phyloP scores from a whole-genome alignment of 2,113 vertebrate genomes.

The Cyrtonyx montezumae region DNA sequence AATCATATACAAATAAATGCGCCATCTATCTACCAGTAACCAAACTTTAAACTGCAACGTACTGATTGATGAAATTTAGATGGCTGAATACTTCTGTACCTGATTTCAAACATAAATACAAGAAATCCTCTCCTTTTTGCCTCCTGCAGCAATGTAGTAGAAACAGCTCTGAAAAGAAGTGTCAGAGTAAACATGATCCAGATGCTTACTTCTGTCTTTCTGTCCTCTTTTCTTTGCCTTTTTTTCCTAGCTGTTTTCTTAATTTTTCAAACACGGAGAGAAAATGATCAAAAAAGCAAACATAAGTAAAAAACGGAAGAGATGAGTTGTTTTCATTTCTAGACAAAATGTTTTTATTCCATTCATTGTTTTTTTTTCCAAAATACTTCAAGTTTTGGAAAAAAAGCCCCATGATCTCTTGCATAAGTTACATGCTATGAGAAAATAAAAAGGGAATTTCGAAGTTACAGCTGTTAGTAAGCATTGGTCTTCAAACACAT shows the following conservation, averaged over 20 bases:
- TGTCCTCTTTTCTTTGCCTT: not conserved
- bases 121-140: not conserved
- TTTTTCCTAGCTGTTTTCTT: conserved; percentile 25
- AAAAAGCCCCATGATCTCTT: rapidly evolving
- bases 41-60: not conserved
- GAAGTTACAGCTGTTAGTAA: not conserved
- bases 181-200: conserved; percentile 16
- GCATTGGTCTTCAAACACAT: not conserved
- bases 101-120: conserved; percentile 21
- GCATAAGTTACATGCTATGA: not conserved
- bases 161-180: not conserved
- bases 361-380: not conserved
- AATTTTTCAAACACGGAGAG: not conserved
- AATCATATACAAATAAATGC: not conserved
- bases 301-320: not conserved
- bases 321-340: not conserved
- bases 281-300: not conserved
- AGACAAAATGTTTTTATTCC: not conserved
- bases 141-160: not conserved
- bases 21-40: not conserved
- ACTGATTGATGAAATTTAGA: conserved; percentile 18
- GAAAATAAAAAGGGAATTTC: conserved; percentile 21
- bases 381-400: not conserved
- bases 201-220: conserved; percentile 13
- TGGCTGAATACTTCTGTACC: conserved; percentile 27